Conservation (phyloP, 2,113 vertebrate species). For the Syngnathus typhle region DNA sequence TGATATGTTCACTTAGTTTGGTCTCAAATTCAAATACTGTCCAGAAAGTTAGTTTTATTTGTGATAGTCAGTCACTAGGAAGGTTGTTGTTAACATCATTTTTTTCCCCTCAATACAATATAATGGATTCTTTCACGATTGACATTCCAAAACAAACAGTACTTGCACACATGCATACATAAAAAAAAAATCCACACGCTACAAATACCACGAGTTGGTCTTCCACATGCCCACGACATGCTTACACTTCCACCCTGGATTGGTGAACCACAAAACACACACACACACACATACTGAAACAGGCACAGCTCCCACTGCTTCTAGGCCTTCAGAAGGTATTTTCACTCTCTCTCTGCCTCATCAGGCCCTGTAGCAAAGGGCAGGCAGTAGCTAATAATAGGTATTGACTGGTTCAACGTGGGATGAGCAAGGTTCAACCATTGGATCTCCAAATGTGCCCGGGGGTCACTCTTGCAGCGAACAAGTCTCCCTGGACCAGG, state of each 20-base stretch:
- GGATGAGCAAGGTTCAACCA: slow-evolving; percentile 76
- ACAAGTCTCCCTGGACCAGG: slow-evolving; percentile 61
- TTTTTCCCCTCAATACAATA: slow-evolving; percentile 18
- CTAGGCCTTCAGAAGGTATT: slow-evolving; percentile 55
- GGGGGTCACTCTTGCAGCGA: slow-evolving; percentile 69
- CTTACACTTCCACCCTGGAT: slow-evolving; percentile 41
- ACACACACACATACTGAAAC: slow-evolving; percentile 13
- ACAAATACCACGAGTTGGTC: slow-evolving; percentile 17
- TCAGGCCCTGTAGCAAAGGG: slow-evolving; percentile 70
- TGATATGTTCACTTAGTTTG: slow-evolving; percentile 56
- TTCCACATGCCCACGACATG: slow-evolving; percentile 28
- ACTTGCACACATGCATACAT: neutral
- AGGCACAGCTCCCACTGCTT: slow-evolving; percentile 33
- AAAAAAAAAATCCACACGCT: slow-evolving; percentile 2
- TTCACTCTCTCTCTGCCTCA: slow-evolving; percentile 73
- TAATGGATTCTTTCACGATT: slow-evolving; percentile 14
- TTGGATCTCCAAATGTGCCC: slow-evolving; percentile 74
- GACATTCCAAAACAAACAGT: neutral
- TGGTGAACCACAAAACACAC: slow-evolving; percentile 23
- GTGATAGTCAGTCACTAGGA: slow-evolving; percentile 53
- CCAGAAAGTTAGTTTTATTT: slow-evolving; percentile 40
- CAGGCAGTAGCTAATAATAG: slow-evolving; percentile 78
- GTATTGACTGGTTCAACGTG: slow-evolving; percentile 79
- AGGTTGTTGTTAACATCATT: slow-evolving; percentile 39
- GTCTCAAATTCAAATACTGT: slow-evolving; percentile 48